Evolutionary conservation across 2,797 vertebrate species (phyloP), one percentile per base, ranked within the genome.

Genomic region (Morelia viridis): DNA sequence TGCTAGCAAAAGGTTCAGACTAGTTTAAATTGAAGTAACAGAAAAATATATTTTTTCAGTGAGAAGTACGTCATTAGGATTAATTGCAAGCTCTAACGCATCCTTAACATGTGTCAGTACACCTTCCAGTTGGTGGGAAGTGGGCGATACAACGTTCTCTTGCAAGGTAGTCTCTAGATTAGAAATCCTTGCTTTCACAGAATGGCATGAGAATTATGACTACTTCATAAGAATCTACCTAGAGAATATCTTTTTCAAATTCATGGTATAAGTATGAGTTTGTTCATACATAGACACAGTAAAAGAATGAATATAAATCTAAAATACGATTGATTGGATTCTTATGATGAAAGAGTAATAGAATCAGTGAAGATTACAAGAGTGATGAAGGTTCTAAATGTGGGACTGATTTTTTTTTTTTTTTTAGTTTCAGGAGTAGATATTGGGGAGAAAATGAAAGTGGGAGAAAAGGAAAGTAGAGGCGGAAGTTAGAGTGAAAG

Each of bases 1-100:
- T 91, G 92, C 94, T 87, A 90, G 85, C 93, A 90, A 41, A 87
- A 62, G 90, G 46, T 15, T 92, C 89, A 35, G 84, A 91, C 22
- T 28, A 0, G n/a, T 60, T 85, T 0, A 76, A 86, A 91, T 71
- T 35, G 46, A 15, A 86, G 5, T 89, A 24, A 76, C 64, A 6
- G 76, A 58, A n/a, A 31, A 71, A n/a, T 61, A 57, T 71, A 35
- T 26, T 22, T 58, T 68, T 13, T 89, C 90, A 17, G 22, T 50
- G n/a, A 35, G 6, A 57, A 93, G 50, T 88, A 90, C 65, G 5
- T 0, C 9, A 4, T 87, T 91, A 5, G 0, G 19, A 19, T 94
- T 57, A 91, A 91, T 56, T n/a, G 3, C 11, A 12, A 41, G 28
- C 53, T 50, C 22, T 64, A 35, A 76, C 41, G 41, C 41, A 76